Percentiles rank a stretch among this genome's conserved stretches.
phyloP scores from a whole-genome alignment of 2,113 vertebrate genomes.

The Platysteira castanea region DNA sequence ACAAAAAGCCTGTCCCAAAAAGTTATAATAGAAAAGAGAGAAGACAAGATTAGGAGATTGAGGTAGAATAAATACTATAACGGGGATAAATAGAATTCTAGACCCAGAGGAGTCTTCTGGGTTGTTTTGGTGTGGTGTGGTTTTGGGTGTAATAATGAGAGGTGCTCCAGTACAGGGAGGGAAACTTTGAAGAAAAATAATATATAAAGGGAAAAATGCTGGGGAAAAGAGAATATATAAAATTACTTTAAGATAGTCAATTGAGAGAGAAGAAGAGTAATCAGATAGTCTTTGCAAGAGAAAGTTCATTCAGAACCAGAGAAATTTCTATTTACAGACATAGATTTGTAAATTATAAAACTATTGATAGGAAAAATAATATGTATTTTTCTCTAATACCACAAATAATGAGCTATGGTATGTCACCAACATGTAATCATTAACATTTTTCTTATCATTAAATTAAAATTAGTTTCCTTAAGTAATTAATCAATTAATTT shows the following conservation, averaged over 20 bases:
- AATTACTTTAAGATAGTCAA: neutral
- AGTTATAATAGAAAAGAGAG: neutral
- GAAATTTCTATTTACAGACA: neutral
- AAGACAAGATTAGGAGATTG: neutral
- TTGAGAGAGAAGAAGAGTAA: neutral
- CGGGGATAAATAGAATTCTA: neutral
- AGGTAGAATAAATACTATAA: neutral
- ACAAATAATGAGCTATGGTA: neutral
- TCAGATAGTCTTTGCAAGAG: neutral
- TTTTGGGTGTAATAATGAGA: neutral
- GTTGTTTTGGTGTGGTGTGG: neutral
- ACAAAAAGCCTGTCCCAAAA: neutral
- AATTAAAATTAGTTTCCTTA: neutral
- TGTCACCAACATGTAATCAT: neutral
- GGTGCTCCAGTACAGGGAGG: neutral
- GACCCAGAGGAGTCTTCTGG: neutral
- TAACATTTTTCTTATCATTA: neutral
- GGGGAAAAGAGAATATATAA: neutral
- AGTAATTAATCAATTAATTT: neutral
- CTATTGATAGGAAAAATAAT: neutral
- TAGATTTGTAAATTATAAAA: neutral
- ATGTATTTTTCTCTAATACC: neutral
- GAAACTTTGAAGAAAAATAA: neutral
- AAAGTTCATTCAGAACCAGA: neutral
- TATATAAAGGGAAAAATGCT: neutral